Conservation (phyloP, 1,140 invertebrate species). For the Drosophila miranda region DNA sequence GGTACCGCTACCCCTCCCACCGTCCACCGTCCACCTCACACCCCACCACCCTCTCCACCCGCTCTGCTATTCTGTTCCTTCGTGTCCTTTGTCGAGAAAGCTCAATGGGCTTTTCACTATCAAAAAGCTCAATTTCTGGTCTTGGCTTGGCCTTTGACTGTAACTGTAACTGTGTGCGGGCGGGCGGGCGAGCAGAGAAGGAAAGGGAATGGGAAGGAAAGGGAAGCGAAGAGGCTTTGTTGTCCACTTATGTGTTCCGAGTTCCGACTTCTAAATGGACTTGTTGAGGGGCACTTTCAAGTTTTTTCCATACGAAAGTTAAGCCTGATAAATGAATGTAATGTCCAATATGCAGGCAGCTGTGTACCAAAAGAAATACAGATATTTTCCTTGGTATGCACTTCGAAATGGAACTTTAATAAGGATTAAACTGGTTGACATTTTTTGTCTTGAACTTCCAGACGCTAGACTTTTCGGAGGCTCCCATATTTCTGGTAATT, state of each 20-base stretch:
- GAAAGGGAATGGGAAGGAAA: neutral
- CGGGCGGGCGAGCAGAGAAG: no score
- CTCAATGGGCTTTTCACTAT: conserved; percentile 35
- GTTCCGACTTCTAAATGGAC: conserved; percentile 25
- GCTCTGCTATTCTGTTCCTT: neutral
- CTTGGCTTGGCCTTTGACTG: conserved; percentile 19
- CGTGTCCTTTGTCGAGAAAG: conserved; percentile 23
- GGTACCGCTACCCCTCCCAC: neutral
- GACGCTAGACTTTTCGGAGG: no score
- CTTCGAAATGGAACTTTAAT: no score
- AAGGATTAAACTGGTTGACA: no score
- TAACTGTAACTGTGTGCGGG: neutral
- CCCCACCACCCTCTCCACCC: neutral
- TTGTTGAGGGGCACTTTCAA: conserved; percentile 32
- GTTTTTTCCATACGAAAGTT: conserved; percentile 31
- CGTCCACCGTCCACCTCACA: no score
- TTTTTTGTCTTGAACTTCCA: no score
- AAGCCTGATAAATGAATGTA: conserved; percentile 23
- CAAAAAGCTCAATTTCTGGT: conserved; percentile 28
- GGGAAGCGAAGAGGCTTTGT: conserved; percentile 11
- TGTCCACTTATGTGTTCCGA: conserved; percentile 40
- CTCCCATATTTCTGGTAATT: no score
- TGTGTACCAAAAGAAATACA: no score
- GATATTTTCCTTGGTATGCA: no score
- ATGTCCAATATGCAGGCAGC: no score